A percentile compares a stretch with the other conserved stretches of the same genome.
These are phyloP conservation scores for Gnathonemus longibarbis DNA, from an alignment of 2,113 vertebrate genomes.

Conservation along the genomic window DNA sequence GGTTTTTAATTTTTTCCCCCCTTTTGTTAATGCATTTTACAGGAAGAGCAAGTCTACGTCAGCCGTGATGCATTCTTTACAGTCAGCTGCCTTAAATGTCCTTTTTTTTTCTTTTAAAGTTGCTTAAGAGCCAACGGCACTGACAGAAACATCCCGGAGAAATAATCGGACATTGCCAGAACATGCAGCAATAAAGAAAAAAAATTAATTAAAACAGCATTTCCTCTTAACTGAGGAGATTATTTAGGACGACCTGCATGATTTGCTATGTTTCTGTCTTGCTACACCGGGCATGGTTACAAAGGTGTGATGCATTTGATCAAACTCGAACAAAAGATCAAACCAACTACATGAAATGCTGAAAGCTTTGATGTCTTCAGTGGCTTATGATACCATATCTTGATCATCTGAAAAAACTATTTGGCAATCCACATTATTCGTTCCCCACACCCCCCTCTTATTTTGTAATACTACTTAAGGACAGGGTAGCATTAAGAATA, in stretches of 20 bases:
- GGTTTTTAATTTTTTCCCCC: not conserved
- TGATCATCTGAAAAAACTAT: not conserved
- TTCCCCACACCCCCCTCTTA: not conserved
- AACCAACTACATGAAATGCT: not conserved
- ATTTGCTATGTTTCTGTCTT: not conserved
- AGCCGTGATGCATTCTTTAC: not conserved
- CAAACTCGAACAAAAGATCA: not conserved
- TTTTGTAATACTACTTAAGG: not conserved
- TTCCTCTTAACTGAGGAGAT: not conserved
- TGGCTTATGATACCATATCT: not conserved
- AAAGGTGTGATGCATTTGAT: not conserved
- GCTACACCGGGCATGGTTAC: not conserved
- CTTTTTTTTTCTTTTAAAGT: not conserved
- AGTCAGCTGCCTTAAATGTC: not conserved
- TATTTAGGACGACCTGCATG: not conserved
- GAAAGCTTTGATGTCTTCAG: not conserved
- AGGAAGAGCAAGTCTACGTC: not conserved
- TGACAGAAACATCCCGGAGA: not conserved
- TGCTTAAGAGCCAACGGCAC: not conserved
- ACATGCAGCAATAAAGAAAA: not conserved
- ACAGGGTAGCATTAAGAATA: not conserved
- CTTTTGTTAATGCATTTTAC: constrained; percentile 4
- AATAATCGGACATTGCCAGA: not conserved
- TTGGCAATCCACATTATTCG: not conserved
- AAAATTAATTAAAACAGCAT: not conserved